Evolutionary conservation across 2,797 vertebrate genomes (phyloP), one percentile per base, ranked within the genome.

Genomic region (Leptatherina wallacei): DNA sequence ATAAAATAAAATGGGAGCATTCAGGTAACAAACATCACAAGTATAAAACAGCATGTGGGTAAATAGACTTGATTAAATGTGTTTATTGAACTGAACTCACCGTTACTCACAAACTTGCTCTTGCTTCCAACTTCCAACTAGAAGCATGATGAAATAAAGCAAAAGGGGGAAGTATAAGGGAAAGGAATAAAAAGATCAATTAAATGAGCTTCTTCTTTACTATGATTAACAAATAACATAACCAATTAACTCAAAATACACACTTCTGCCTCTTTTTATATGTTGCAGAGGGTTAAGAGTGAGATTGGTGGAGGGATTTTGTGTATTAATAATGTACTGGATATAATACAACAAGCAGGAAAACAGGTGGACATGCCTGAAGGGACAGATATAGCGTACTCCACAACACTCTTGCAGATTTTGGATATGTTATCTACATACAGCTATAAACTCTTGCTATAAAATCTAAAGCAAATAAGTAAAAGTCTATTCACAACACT

Each of bases 101-200:
- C 91, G 86, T 93, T 95, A 75, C 91, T 86, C 78, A 95, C 91
- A 87, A 94, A 94, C 85, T 95, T 95, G 91, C 91, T 92, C 67
- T 92, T 94, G 79, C 59, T 91, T 74, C 82, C 88, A 61, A 91
- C 66, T 83, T 93, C 82, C 89, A 94, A 85, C 95, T 96, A 82
- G 56, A 42, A 73, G 47, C 11, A 65, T 24, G 30, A 18, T 47
- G 7, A 6, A 69, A 35, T 5, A 2, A 51, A 54, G 22, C 40
- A 38, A 30, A 35, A 51, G 51, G 3, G 14, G 2, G 0, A 0
- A 22, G 30, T 10, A 42, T 33, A 44, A 32, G 33, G 6, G 2
- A 20, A 47, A 51, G 1, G 0, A 52, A 1, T 0, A 2, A 5
- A 30, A 35, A 56, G 11, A 32, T 22, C 33, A 54, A 65, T 40